Percentiles rank a stretch among this genome's conserved stretches.
These are phyloP conservation scores for Calonectris borealis DNA, from an alignment of 2,113 vertebrate species.

Conservation along the genomic window DNA sequence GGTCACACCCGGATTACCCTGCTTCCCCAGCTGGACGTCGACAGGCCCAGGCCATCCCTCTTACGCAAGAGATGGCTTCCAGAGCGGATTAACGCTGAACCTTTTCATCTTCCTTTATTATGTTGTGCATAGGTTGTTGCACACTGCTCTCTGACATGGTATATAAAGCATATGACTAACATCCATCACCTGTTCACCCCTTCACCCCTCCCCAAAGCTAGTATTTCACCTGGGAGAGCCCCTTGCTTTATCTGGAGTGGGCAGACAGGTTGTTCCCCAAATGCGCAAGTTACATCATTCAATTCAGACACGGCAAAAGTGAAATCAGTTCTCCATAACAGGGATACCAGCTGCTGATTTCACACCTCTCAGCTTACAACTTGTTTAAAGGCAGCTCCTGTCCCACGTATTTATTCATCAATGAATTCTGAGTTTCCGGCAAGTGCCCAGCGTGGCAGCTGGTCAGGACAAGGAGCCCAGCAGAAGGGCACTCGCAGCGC, in stretches of 20 bases:
- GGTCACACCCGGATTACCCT: background rate
- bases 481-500: rapidly evolving
- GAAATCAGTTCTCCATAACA: background rate
- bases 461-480: background rate
- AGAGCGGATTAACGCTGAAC: background rate
- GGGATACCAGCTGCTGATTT: background rate
- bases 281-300: background rate
- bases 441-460: background rate
- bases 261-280: background rate
- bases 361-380: background rate
- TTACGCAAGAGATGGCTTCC: background rate
- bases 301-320: background rate
- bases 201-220: background rate
- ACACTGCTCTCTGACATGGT: background rate
- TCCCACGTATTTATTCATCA: background rate
- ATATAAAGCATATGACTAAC: background rate
- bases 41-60: background rate
- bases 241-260: background rate
- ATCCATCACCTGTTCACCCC: background rate
- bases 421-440: background rate
- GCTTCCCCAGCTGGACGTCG: background rate
- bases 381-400: background rate
- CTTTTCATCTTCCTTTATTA: background rate
- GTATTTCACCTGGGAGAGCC: background rate
- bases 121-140: background rate